Evolutionary conservation across 2,113 vertebrate species (phyloP), one percentile per base, ranked within the genome.

Genomic region (Apus apus): DNA sequence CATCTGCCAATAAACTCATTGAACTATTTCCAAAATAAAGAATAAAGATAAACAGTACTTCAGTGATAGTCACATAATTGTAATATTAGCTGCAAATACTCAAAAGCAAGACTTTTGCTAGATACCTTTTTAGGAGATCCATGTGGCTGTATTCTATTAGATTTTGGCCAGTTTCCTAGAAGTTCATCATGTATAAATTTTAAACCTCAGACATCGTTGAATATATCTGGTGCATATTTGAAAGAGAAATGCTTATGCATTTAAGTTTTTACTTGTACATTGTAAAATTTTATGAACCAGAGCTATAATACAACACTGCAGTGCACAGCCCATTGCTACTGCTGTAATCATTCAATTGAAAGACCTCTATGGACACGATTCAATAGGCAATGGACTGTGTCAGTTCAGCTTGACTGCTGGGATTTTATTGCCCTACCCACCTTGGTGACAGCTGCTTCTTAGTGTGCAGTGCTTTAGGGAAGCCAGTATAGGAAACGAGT

Each of bases 231-330:
- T 72, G 36, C 34, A 14, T 0, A 6, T 38, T 45, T 38, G n/a
- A 60, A 81, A 93, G 51, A 94, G 54, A 61, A 95, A 95, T 36
- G 40, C 76, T 85, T 90, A 60, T 65, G 38, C 61, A 68, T 95
- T 97, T 94, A 79, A 78, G 94, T 86, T 96, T 96, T 97, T 95
- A 90, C 84, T 95, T 70, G 19, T 32, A 34, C 30, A 23, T 71
- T 94, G 95, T 96, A 96, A 97, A 97, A 77, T 64, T 97, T 97
- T 95, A 97, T 94, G 96, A 95, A 73, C 76, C 95, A 70, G 74
- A 85, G 77, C 74, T 96, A 86, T 87, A 77, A 58, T 70, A 62
- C 95, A 94, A 94, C 81, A 58, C 25, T 51, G 81, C 54, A 70
- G 85, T 26, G 90, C 94, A 62, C 92, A 97, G 94, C 85, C 95